These are phyloP conservation scores for Echinometra lucunter DNA, from an alignment of 53 echinoderm and acorn worm species.

Conservation along the genomic window DNA sequence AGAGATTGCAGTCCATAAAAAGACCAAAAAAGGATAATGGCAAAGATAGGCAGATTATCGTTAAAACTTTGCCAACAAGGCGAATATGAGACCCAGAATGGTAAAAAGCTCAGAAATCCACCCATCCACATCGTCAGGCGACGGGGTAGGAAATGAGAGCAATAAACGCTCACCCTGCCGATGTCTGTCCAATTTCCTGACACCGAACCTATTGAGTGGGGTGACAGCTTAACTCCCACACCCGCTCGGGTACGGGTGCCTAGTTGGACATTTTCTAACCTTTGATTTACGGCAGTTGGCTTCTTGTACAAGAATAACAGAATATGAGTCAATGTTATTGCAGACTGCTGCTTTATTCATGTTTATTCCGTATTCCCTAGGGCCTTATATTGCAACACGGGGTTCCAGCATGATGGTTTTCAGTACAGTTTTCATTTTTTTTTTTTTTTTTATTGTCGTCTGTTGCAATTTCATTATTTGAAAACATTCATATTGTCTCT, in stretches of 20 bases:
- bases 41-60: conserved; percentile 3
- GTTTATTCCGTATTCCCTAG: not conserved
- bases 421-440: not conserved
- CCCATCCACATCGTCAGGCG: conserved; percentile 44
- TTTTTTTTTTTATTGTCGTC: not conserved
- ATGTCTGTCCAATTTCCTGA: conserved; percentile 56
- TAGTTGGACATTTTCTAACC: not conserved
- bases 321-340: conserved; percentile 28
- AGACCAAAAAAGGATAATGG: not conserved
- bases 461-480: too few species aligned
- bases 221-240: not conserved
- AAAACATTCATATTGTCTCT: too few species aligned
- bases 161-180: conserved; percentile 47
- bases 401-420: not conserved
- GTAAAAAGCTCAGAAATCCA: not conserved
- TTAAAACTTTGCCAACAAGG: not conserved
- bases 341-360: not conserved
- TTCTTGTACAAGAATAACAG: not conserved
- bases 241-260: not conserved
- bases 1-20: too few species aligned
- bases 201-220: conserved; percentile 5
- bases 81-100: not conserved
- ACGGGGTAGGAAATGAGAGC: conserved; percentile 30
- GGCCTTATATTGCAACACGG: not conserved
- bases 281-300: not conserved